A percentile compares a stretch with the other conserved stretches of the same genome.
Conservation (phyloP, 2,797 vertebrate species). For the Bradypodion pumilum region DNA sequence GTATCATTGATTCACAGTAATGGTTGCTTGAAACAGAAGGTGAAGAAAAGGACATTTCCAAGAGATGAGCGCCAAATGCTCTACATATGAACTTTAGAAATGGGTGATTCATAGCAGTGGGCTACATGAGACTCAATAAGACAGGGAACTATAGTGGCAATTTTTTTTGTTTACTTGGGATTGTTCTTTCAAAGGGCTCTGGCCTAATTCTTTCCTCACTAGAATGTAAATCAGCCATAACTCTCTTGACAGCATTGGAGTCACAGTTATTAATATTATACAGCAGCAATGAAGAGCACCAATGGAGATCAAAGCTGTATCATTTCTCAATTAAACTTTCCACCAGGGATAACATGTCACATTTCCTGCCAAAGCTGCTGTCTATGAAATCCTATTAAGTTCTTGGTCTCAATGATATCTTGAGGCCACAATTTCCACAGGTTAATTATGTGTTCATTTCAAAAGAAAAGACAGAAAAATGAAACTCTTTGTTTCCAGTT, state of each 20-base stretch:
- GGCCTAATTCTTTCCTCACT: conserved; percentile 12
- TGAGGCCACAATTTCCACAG: conserved; percentile 23
- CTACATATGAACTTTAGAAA: background rate
- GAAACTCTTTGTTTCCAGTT: background rate
- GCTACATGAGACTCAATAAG: background rate
- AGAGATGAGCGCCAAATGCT: background rate
- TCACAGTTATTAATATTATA: conserved; percentile 33
- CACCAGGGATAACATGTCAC: conserved; percentile 40
- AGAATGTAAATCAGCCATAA: conserved; percentile 24
- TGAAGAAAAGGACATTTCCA: background rate
- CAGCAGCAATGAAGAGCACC: conserved; percentile 22
- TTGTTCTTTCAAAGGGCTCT: conserved; percentile 20
- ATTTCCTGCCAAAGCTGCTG: conserved; percentile 22
- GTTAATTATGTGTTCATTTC: conserved; percentile 29
- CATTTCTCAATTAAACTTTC: conserved; percentile 40
- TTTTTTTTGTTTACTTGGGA: background rate
- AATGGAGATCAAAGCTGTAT: conserved; percentile 43
- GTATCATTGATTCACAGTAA: background rate
- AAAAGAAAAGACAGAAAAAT: conserved; percentile 1
- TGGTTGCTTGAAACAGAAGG: background rate
- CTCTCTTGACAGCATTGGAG: conserved; percentile 28
- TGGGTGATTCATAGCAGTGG: background rate
- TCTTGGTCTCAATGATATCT: conserved; percentile 29
- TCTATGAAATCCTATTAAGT: conserved; percentile 30
- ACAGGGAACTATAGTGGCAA: background rate